Evolutionary conservation across 2,797 vertebrate genomes (phyloP), one percentile per base, ranked within the genome.

Genomic region (Gorsachius magnificus): DNA sequence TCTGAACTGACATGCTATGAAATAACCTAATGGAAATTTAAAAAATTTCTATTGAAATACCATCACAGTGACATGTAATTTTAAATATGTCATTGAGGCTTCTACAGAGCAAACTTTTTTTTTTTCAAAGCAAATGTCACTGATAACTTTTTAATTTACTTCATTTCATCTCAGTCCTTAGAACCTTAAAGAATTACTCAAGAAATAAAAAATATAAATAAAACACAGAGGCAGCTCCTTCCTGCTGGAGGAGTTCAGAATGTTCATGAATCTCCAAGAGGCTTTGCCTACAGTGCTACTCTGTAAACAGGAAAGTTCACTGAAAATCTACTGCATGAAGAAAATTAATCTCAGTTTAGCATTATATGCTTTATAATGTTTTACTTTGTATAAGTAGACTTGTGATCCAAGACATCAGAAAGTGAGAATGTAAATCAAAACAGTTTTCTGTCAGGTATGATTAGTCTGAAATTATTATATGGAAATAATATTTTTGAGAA

Each of bases 111-210:
- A 92, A 63, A n/a, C 33, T 35, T 38, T 38, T 79, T 13, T 90
- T 46, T 87, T 87, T 77, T 33, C 6, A 63, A 75, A 19, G 7
- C 85, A 96, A 93, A 75, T 94, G 83, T 87, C 89, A 84, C 50
- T 95, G 90, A 64, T 91, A 94, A 92, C 95, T 95, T 95, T 60
- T 94, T 90, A 65, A 93, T 95, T 97, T 90, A 50, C 38, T 96
- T 95, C 95, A 9, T 43, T 92, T 93, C 79, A 54, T 51, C 50
- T 94, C 21, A 75, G 53, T 54, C 43, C 35, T 84, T 63, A 51
- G 19, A 83, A 92, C 24, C 41, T 81, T 53, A 72, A 80, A 38
- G 2, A 96, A 90, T 92, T 91, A 60, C 56, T 58, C 29, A 54
- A 13, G 83, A 66, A 69, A 65, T 89, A 61, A 77, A 69, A 78